Conservation (phyloP, 1,140 invertebrate genomes). For the Ips typographus region DNA sequence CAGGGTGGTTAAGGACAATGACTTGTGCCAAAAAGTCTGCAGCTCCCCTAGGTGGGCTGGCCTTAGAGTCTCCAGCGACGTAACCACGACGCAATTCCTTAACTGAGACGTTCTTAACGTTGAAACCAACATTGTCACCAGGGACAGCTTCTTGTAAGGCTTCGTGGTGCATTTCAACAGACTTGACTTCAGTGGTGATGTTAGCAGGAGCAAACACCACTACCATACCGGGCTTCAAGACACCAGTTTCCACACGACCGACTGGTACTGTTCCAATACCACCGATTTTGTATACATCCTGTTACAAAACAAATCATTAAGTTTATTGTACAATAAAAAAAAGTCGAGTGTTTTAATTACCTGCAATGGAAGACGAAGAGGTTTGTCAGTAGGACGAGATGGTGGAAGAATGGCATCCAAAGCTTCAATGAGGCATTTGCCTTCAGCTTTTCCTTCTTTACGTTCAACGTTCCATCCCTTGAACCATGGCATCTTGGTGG, state of each 20-base stretch:
- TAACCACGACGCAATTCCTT: slow-evolving; percentile 91
- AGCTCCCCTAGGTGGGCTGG: slow-evolving; percentile 80
- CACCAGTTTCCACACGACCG: slow-evolving; percentile 93
- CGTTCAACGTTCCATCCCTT: slow-evolving; percentile 87
- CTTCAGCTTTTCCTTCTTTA: slow-evolving; percentile 80
- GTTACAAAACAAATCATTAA: slow-evolving; percentile 34
- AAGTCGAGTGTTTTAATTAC: slow-evolving; percentile 31
- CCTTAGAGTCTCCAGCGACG: slow-evolving; percentile 88
- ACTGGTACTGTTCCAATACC: slow-evolving; percentile 98
- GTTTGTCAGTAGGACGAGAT: slow-evolving; percentile 81
- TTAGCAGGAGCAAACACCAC: slow-evolving; percentile 87
- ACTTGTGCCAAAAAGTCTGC: slow-evolving; percentile 85
- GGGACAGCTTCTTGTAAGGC: slow-evolving; percentile 82
- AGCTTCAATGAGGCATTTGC: slow-evolving; percentile 85
- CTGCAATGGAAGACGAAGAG: slow-evolving; percentile 87
- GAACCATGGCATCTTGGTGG: slow-evolving; percentile 84
- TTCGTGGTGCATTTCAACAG: slow-evolving; percentile 96
- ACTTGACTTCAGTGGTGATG: slow-evolving; percentile 94
- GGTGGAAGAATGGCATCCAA: slow-evolving; percentile 87
- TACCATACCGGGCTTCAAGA: slow-evolving; percentile 91
- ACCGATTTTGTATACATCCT: slow-evolving; percentile 98
- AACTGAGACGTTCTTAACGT: slow-evolving; percentile 94
- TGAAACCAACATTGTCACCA: slow-evolving; percentile 94
- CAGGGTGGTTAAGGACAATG: slow-evolving; percentile 91
- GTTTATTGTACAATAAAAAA: background rate